Base-by-base conservation (phyloP, 2,797 vertebrate genomes). In the Crypturellus tataupa region DNA sequence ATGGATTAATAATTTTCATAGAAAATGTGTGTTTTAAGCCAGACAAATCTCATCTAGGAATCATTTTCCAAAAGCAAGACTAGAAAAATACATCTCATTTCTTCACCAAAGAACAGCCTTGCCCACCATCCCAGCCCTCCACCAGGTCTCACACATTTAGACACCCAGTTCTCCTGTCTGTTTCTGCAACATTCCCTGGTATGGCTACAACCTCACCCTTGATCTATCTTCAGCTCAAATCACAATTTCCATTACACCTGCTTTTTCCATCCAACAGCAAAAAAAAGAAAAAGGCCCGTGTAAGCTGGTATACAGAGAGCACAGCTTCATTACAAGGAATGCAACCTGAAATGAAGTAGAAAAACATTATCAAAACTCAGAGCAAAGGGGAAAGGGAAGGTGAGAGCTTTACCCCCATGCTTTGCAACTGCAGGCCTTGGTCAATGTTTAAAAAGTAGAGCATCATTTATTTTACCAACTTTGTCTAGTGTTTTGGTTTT, bases 131-230 rank as follows among this genome's bases (percentile, higher is more conserved):
- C 15, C 25, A 84, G 10, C 21, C 4, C 37, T 59, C 37, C 19
- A 17, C 1, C 1, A 69, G 5, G 11, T 65, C 2, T 0, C 8
- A 77, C 11, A 56, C 4, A 3, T 86, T 70, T 62, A 60, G 15
- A 64, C 27, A 31, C 17, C 12, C 9, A 17, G 10, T 76, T 77
- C 8, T 86, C 40, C n/a, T 70, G 58, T 4, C 49, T 20, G 56
- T 3, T 2, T 10, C 29, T 62, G 31, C 49, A 31, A 9, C 2
- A 9, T 7, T 3, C 78, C 25, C 3, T 39, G 39, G 11, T n/a
- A 10, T 65, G 51, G 7, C 6, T 8, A 29, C 20, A 49, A 7
- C 6, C n/a, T 29, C 27, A 29, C 1, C 1, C 71, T 49, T 55
- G 21, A 23, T 62, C 33, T 31, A 37, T 4, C 9, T 55, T 78